phyloP scores from a whole-genome alignment of 2,797 vertebrate species.

The Phoebastria nigripes region DNA sequence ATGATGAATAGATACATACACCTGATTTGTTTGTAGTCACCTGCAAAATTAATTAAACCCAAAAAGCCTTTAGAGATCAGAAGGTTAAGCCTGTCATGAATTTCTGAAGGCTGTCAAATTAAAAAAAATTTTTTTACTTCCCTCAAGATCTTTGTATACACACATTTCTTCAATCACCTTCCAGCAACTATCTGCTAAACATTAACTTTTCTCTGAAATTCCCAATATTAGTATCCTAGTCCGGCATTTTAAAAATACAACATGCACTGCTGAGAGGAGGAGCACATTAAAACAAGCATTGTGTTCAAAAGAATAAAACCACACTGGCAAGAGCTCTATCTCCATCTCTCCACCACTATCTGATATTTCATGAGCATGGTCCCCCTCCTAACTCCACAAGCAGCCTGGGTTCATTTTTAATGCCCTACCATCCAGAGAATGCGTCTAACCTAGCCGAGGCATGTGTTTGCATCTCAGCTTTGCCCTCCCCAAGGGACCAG shows the following conservation, averaged over 20 bases:
- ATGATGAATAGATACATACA: neutral
- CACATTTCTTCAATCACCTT: neutral
- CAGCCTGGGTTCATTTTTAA: neutral
- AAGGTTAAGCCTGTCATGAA: neutral
- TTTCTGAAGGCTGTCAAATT: neutral
- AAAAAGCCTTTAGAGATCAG: neutral
- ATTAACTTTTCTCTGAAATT: neutral
- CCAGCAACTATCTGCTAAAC: neutral
- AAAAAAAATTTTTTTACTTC: neutral
- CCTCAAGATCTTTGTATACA: neutral
- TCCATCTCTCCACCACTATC: neutral
- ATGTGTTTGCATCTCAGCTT: neutral
- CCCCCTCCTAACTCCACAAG: neutral
- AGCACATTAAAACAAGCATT: neutral
- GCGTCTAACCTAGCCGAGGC: neutral
- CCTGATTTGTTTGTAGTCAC: neutral
- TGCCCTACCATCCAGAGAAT: neutral
- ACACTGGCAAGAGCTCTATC: neutral
- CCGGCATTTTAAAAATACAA: slow-evolving; percentile 11
- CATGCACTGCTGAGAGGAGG: neutral
- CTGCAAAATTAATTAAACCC: slow-evolving; percentile 13
- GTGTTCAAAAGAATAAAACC: neutral
- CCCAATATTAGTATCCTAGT: neutral
- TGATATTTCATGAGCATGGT: fast-evolving
- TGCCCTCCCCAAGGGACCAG: slow-evolving; percentile 15